A percentile compares a stretch with the other conserved stretches of the same genome.
phyloP scores from a whole-genome alignment of 2,113 vertebrate species.

The human (Homo sapiens) region DNA sequence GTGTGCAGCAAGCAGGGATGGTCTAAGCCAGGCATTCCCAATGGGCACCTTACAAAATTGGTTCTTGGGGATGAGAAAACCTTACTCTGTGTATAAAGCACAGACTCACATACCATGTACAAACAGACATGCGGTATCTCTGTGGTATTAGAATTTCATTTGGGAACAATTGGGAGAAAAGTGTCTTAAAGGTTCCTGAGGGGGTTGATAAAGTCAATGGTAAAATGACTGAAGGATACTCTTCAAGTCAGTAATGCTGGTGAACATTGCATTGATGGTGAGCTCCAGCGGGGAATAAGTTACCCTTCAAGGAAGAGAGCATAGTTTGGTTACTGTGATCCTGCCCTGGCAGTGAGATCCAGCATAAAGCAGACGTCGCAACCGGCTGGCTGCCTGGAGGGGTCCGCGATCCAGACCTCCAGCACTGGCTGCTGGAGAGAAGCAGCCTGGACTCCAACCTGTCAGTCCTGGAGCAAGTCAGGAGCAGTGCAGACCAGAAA shows the following conservation, averaged over 20 bases:
- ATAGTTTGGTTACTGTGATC: not conserved
- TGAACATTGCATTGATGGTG: no score
- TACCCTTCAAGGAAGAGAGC: not conserved
- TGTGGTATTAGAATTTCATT: not conserved
- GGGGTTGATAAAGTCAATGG: not conserved
- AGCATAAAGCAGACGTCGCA: not conserved
- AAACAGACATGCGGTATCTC: not conserved
- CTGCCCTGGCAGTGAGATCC: not conserved
- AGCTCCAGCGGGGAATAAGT: fast-evolving
- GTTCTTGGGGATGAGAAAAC: not conserved
- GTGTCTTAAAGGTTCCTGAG: not conserved
- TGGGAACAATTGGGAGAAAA: not conserved
- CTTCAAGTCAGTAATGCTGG: not conserved
- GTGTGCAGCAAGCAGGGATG: not conserved
- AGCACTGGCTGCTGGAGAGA: not conserved
- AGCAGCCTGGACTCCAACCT: not conserved
- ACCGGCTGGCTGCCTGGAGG: not conserved
- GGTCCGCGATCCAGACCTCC: not conserved
- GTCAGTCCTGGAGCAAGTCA: not conserved
- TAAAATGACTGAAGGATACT: not conserved
- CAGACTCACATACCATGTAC: fast-evolving
- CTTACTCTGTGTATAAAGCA: not conserved
- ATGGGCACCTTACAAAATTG: fast-evolving
- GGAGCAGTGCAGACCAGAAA: not conserved
- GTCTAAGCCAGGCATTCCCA: not conserved